Evolutionary conservation across 1,140 invertebrate genomes (phyloP).

Genomic region (Drosophila bocki): DNA sequence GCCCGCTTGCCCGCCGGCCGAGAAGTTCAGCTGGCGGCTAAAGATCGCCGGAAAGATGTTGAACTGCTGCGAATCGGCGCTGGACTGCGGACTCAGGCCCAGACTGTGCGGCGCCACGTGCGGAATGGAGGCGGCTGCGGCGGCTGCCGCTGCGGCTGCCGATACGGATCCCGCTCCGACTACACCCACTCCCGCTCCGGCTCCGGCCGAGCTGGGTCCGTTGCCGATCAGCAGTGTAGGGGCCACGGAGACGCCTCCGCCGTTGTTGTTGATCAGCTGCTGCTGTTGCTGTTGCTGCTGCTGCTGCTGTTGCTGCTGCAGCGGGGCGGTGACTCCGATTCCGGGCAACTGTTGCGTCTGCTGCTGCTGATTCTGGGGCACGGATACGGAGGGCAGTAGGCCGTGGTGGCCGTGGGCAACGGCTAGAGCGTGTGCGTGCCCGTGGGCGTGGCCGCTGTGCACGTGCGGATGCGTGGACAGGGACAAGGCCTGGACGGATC

Average conservation of each 20-base stretch:
- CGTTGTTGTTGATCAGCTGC: conserved; percentile 65
- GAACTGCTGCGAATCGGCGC: conserved; percentile 91
- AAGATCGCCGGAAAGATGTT: conserved; percentile 96
- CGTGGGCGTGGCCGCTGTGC: conserved; percentile 59
- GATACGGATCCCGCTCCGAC: conserved; percentile 84
- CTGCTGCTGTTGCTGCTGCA: conserved; percentile 63
- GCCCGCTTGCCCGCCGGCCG: conserved; percentile 87
- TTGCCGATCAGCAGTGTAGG: conserved; percentile 70
- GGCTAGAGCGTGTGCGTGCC: conserved; percentile 62
- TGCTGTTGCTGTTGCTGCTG: conserved; percentile 49
- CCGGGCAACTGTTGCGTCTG: conserved; percentile 55
- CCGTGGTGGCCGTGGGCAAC: conserved; percentile 77
- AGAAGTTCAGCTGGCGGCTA: conserved; percentile 93
- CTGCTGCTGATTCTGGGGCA: conserved; percentile 60
- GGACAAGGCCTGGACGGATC: conserved; percentile 36
- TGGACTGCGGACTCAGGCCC: conserved; percentile 86
- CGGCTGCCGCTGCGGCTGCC: conserved; percentile 42
- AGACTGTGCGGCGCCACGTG: conserved; percentile 86
- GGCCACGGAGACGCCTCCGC: conserved; percentile 40
- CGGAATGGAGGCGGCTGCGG: conserved; percentile 74
- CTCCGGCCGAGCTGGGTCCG: conserved; percentile 80
- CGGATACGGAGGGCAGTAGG: conserved; percentile 59
- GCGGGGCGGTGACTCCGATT: conserved; percentile 41
- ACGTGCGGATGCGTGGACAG: conserved; percentile 31
- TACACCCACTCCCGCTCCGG: conserved; percentile 79